phyloP scores from a whole-genome alignment of 1,140 invertebrate species.

The Antheraea pernyi region DNA sequence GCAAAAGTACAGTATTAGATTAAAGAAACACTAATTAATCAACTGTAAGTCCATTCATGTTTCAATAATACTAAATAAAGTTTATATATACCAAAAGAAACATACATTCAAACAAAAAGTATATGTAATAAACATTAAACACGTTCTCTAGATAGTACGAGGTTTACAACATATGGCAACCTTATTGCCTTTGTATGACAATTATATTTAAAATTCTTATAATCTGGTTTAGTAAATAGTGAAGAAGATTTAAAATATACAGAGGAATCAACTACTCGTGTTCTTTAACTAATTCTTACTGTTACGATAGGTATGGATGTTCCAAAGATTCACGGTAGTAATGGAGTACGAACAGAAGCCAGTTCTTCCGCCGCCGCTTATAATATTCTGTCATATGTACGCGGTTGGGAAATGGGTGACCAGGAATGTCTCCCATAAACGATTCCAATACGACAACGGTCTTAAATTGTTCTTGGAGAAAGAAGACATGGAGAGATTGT shows the following conservation, averaged over 20 bases:
- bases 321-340: slow-evolving; percentile 98
- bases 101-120: neutral
- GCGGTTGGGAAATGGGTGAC: slow-evolving; percentile 91
- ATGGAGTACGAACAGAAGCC: slow-evolving; percentile 99
- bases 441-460: slow-evolving; percentile 94
- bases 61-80: neutral
- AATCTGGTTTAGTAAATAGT: no score
- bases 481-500: slow-evolving; percentile 94
- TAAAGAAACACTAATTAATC: neutral
- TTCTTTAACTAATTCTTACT: neutral
- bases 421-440: slow-evolving; percentile 85
- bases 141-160: neutral
- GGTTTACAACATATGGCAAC: neutral
- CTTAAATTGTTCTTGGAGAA: slow-evolving; percentile 95
- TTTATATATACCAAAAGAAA: neutral
- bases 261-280: no score
- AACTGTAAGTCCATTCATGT: neutral
- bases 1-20: neutral
- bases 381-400: slow-evolving; percentile 94
- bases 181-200: neutral
- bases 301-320: slow-evolving; percentile 93
- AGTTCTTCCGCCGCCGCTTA: slow-evolving; percentile 96
- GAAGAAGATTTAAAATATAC: no score
- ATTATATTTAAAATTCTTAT: no score
- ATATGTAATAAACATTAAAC: neutral